phyloP scores from a whole-genome alignment of 2,113 vertebrate genomes.

The Triplophysa dalaica region DNA sequence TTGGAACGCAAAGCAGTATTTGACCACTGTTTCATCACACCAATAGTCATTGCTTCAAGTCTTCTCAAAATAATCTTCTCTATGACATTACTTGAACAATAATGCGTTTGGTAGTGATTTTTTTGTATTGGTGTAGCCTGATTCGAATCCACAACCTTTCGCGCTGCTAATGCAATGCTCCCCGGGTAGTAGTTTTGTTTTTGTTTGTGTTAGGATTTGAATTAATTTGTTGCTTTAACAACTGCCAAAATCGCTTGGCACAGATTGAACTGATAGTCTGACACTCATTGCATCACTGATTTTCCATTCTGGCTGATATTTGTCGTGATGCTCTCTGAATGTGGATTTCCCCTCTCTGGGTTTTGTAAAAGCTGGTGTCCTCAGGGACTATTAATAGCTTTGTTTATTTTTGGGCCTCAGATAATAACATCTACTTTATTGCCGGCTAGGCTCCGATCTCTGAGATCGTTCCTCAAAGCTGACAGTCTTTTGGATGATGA shows the following conservation, averaged over 20 bases:
- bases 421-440: not conserved
- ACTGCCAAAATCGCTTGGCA: constrained; percentile 10
- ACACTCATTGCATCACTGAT: not conserved
- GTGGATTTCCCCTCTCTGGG: constrained; percentile 8
- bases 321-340: not conserved
- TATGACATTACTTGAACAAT: too few relatives aligned
- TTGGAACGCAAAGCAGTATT: too few relatives aligned
- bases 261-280: not conserved
- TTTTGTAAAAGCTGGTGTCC: not conserved
- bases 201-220: constrained; percentile 8
- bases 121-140: too few relatives aligned
- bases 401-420: not conserved
- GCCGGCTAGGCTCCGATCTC: not conserved
- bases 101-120: too few relatives aligned
- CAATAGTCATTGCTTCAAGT: too few relatives aligned
- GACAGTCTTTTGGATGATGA: constrained; percentile 9
- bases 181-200: not conserved
- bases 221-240: not conserved
- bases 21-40: too few relatives aligned
- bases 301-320: not conserved
- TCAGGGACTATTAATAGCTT: constrained; percentile 19
- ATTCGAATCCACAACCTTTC: too few relatives aligned
- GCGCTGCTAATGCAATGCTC: too few relatives aligned
- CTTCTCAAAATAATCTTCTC: too few relatives aligned
- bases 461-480: not conserved